Evolutionary conservation across 2,113 vertebrate species (phyloP).

Genomic region (Stomatorhinus ivindoensis): DNA sequence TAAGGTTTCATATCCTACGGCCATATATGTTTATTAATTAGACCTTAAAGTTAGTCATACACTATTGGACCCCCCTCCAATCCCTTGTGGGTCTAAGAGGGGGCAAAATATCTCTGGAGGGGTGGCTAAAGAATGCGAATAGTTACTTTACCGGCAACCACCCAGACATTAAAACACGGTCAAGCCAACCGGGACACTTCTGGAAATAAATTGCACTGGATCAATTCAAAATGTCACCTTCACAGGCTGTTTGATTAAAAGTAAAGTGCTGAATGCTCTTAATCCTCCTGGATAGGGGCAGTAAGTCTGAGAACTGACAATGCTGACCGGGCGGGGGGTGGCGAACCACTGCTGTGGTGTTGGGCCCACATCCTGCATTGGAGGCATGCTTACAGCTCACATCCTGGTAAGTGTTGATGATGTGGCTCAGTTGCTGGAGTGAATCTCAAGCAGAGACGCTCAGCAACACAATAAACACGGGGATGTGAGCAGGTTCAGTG

Average conservation of each 20-base stretch:
- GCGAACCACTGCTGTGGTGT: not conserved
- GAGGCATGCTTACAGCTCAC: not conserved
- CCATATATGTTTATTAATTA: constrained; percentile 16
- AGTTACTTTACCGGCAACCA: constrained; percentile 1
- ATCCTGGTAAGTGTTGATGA: not conserved
- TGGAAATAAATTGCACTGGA: constrained; percentile 24
- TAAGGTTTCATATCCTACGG: not conserved
- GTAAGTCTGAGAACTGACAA: constrained; percentile 21
- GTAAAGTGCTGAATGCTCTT: constrained; percentile 25
- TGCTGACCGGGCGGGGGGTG: not conserved
- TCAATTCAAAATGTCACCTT: constrained; percentile 29
- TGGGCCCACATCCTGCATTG: not conserved
- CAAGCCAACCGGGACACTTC: constrained; percentile 11
- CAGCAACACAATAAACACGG: not conserved
- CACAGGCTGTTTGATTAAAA: constrained; percentile 25
- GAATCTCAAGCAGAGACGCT: not conserved
- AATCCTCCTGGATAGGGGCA: constrained; percentile 15
- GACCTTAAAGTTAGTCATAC: not conserved
- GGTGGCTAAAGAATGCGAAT: not conserved
- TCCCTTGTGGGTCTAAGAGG: not conserved
- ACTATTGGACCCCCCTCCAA: not conserved
- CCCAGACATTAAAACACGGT: constrained; percentile 4
- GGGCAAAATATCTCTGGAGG: not conserved
- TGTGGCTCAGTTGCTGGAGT: not conserved
- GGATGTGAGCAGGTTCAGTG: not conserved